Evolutionary conservation across 2,113 vertebrate genomes (phyloP), one percentile per base, ranked within the genome.

Genomic region (Pampusana beccarii): DNA sequence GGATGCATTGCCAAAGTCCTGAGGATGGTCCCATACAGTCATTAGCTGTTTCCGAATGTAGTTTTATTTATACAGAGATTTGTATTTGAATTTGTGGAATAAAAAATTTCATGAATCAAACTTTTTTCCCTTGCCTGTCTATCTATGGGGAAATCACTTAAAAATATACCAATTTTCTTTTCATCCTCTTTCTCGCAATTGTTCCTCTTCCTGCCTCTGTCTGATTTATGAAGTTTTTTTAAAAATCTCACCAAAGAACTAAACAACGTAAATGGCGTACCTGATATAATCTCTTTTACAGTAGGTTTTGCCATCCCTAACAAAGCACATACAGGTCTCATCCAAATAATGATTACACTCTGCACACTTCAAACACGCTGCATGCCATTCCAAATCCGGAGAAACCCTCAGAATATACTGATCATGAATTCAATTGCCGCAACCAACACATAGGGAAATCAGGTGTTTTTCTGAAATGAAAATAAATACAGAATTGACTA

Each of bases 261-360:
- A 71, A 91, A 78, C 77, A 91, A 77, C 0, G 6, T 80, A 97
- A 97, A 93, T 67, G 92, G 94, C 98, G 65, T 99, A 99, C 99
- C 99, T 99, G 99, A 99, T 99, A 97, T 99, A 99, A 98, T 99
- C 99, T 97, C 99, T 98, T 98, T 99, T 99, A 98, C 99, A 99
- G 98, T 99, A 99, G 80, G 99, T 99, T 98, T 99, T 99, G 62
- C 99, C 99, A 97, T 99, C 99, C 97, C 99, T 97, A 96, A 99
- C 99, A 98, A 99, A 99, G 98, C 99, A 99, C 56, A 99, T 99
- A 98, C 99, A 99, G 42, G 99, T 99, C 97, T 99, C 99, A 96
- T 99, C 99, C 98, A 99, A 98, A 98, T 99, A 99, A 98, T 99
- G 99, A 97, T 98, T 99, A 98, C 99, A 99, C 96, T 99, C 99